A percentile compares a stretch with the other conserved stretches of the same genome.
Evolutionary conservation across 2,797 vertebrate genomes (phyloP).

Genomic region (Neosalanx taihuensis): DNA sequence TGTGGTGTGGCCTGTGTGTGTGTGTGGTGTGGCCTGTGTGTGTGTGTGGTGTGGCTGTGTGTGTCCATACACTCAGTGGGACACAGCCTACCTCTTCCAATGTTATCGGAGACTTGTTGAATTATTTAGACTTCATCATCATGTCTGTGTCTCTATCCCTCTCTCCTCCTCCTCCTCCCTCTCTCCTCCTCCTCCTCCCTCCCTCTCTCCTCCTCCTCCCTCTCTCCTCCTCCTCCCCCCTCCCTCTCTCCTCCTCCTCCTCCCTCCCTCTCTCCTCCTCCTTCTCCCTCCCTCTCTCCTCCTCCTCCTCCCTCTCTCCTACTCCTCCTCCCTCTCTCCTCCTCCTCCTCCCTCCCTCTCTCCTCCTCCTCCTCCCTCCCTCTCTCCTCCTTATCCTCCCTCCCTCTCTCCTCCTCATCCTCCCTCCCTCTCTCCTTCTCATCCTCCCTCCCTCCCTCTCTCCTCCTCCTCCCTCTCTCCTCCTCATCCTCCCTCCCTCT

Average conservation of each 20-base stretch:
- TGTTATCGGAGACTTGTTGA: constrained; percentile 75
- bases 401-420: no score
- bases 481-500: not conserved
- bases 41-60: not conserved
- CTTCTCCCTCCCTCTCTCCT: no score
- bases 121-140: constrained; percentile 83
- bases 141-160: constrained; percentile 64
- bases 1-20: not conserved
- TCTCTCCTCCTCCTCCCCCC: not conserved
- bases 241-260: no score
- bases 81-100: constrained; percentile 37
- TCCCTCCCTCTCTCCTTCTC: not conserved
- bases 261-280: no score
- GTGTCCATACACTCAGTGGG: constrained; percentile 7
- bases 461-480: no score
- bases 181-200: not conserved
- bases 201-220: not conserved
- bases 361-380: no score
- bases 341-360: no score
- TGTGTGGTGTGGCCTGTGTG: constrained; percentile 3
- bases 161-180: constrained; percentile 36
- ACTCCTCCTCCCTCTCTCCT: not conserved
- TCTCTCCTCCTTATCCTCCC: no score
- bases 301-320: not conserved
- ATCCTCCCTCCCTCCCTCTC: not conserved